Evolutionary conservation across 1,140 invertebrate species (phyloP), one percentile per base, ranked within the genome.

Genomic region (Eriosoma lanigerum): DNA sequence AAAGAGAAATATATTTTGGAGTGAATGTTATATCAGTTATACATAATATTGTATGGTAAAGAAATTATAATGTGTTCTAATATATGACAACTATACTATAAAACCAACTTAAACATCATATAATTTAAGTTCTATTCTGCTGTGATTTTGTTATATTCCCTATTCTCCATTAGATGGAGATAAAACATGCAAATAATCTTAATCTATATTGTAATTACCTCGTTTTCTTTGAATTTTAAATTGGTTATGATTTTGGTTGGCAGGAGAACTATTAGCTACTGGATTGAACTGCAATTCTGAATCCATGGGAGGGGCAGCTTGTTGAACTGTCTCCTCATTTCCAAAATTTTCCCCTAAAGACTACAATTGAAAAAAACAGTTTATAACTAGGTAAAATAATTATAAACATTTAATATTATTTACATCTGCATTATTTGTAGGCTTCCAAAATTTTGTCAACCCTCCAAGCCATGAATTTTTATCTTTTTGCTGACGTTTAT

Each of bases 201-300:
- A 58, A 58, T 58, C 1, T 32, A 29, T 8, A 29, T 73, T 10
- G 5, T 17, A 58, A 44, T 0, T 78, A 78, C 75, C 75, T 78
- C 75, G 56, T 29, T 78, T 78, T 12, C 75, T 38, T 48, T 78
- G 75, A 46, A 78, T 78, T 78, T 78, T 78, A 78, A 78, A 78
- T 46, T 78, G 75, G 6, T 78, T 78, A 3, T 78, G 75, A n/a
- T 17, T 78, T 78, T 78, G 75, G 46, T 58, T 62, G 24, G 75
- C 75, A 0, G 75, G 75, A 13, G 75, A 78, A 78, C 75, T 78
- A 78, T 78, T 78, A 62, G 75, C 75, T 15, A 78, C 75, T 26
- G 75, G 75, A 60, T 78, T 78, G 15, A 78, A 78, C 44, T 62
- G 24, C 48, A 78, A 62, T 26, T 78, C 75, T 17, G 75, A 78